Evolutionary conservation across 2,113 vertebrate species (phyloP).

Genomic region (Macrotis lagotis): DNA sequence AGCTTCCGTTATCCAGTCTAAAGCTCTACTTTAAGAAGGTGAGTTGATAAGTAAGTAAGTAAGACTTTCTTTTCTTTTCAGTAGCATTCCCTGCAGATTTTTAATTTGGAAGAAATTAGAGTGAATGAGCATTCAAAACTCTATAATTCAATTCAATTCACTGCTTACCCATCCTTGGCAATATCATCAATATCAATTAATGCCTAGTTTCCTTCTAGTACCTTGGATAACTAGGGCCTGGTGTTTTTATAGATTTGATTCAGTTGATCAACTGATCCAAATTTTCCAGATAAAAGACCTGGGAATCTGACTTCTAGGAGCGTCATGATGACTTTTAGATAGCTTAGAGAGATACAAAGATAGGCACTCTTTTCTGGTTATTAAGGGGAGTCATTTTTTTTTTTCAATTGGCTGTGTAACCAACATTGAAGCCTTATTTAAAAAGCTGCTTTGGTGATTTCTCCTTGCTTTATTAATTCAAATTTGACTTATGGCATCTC

Average conservation of each 20-base stretch:
- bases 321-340: not conserved
- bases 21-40: constrained; percentile 1
- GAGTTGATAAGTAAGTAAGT: not conserved
- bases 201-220: not conserved
- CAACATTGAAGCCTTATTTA: not conserved
- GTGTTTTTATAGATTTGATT: not conserved
- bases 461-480: not conserved
- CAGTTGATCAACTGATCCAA: not conserved
- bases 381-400: not conserved
- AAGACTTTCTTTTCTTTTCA: not conserved
- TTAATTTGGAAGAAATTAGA: not conserved
- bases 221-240: not conserved
- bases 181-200: not conserved
- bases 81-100: not conserved
- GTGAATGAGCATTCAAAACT: not conserved
- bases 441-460: not conserved
- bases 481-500: too few species aligned
- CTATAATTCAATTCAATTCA: not conserved
- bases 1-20: not conserved
- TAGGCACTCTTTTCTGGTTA: not conserved
- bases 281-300: not conserved
- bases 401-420: not conserved
- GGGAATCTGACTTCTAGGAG: not conserved
- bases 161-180: not conserved
- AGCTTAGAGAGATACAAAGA: not conserved